Evolutionary conservation across 2,797 vertebrate genomes (phyloP).

Genomic region (Benthosema pterotum): DNA sequence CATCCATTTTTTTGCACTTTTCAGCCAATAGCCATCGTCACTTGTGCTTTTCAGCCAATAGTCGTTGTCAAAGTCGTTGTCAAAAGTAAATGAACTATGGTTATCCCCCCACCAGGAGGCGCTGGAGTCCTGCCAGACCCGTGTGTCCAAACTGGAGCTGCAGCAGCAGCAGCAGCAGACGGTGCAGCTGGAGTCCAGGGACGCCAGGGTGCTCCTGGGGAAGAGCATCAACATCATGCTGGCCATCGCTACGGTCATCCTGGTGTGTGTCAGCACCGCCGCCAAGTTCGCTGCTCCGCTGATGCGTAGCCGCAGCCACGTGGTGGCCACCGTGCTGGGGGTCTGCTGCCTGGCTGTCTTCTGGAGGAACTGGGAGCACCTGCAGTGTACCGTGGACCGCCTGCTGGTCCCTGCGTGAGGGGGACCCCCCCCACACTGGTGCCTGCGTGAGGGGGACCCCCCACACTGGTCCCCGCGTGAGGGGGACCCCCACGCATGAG

Average conservation of each 20-base stretch:
- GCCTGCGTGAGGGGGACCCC: conserved; percentile 76
- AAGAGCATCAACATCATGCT: conserved; percentile 97
- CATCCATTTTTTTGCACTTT: too few species aligned
- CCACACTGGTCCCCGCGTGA: conserved; percentile 82
- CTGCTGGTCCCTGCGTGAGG: conserved; percentile 85
- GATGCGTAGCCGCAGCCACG: conserved; percentile 90
- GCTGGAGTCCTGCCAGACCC: conserved; percentile 94
- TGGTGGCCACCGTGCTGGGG: conserved; percentile 86
- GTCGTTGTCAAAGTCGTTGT: too few species aligned
- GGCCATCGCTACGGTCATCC: conserved; percentile 93
- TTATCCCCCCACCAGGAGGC: too few species aligned
- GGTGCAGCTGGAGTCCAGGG: conserved; percentile 90
- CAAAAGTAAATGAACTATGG: too few species aligned
- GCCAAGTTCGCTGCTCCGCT: conserved; percentile 93
- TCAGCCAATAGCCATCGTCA: too few species aligned
- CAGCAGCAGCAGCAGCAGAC: conserved; percentile 97
- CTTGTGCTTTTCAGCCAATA: too few species aligned
- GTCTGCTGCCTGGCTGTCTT: conserved; percentile 87
- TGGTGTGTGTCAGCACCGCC: conserved; percentile 95
- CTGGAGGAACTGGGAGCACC: conserved; percentile 94
- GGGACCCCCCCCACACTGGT: conserved; percentile 54
- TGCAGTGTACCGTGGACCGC: conserved; percentile 79
- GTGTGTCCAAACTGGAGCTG: conserved; percentile 94
- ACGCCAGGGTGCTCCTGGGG: conserved; percentile 88
- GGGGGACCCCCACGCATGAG: too few species aligned